phyloP scores from a whole-genome alignment of 2,113 vertebrate species.

The Eulemur macaco region DNA sequence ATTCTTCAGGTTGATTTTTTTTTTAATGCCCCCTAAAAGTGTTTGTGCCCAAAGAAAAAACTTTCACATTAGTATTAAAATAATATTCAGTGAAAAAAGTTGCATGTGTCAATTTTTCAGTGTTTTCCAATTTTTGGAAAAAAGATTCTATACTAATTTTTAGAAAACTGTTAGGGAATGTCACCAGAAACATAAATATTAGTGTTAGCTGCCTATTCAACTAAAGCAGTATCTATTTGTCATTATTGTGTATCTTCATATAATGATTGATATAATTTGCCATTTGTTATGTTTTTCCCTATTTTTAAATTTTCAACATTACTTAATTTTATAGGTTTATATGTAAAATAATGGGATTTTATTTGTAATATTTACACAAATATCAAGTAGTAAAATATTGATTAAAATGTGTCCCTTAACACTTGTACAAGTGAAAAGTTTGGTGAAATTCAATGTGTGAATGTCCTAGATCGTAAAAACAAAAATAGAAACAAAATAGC shows the following conservation, averaged over 20 bases:
- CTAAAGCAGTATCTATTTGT: conserved; percentile 51
- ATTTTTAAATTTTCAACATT: conserved; percentile 22
- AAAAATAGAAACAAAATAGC: not conserved
- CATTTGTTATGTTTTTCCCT: not conserved
- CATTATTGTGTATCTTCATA: conserved; percentile 45
- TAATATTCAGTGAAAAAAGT: conserved; percentile 79
- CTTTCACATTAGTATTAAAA: conserved; percentile 82
- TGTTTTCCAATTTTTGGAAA: conserved; percentile 63
- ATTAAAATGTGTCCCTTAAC: not conserved
- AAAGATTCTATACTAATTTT: conserved; percentile 66
- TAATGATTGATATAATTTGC: conserved; percentile 9
- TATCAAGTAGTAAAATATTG: conserved; percentile 6
- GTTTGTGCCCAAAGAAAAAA: conserved; percentile 81
- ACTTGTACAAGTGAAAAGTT: not conserved
- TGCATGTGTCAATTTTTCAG: conserved; percentile 68
- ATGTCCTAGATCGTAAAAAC: conserved; percentile 17
- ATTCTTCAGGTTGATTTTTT: conserved; percentile 70
- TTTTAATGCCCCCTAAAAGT: conserved; percentile 77
- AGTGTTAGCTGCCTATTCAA: conserved; percentile 12
- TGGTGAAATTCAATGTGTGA: not conserved
- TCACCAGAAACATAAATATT: conserved; percentile 17
- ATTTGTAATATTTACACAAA: conserved; percentile 1
- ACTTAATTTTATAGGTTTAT: not conserved
- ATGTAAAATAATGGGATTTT: not conserved
- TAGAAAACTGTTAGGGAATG: conserved; percentile 63